Base-by-base conservation (phyloP, 2,797 vertebrate species). In the Fistularia commersonii region DNA sequence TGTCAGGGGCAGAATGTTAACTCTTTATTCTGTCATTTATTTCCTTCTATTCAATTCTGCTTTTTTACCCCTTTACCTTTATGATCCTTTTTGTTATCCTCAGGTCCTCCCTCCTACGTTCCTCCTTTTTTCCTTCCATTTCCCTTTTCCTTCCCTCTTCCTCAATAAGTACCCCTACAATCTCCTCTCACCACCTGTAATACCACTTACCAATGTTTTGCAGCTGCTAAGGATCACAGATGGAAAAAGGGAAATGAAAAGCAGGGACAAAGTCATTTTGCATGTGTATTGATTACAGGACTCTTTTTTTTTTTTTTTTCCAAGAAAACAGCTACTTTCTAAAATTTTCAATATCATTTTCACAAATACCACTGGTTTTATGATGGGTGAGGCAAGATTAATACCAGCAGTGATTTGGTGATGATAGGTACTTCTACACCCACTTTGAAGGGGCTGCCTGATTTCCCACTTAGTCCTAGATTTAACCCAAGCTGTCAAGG, bases 151-250 rank as follows among this genome's bases (percentile, higher is more conserved):
- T 54, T 23, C 44, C 62, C 33, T 40, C 51, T 23, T 23, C 23
- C 23, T 2, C 4, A 23, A 4, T 23, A 23, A 23, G 23, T 23
- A 23, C 23, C 23, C 23, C 23, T 23, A 23, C 23, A 23, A 23
- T 23, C 23, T 23, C 23, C 15, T 46, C 47, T 64, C 58, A 8
- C 61, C 66, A 72, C 78, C 77, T 77, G 70, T 66, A 74, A 69
- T 78, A 40, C 57, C 66, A 45, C 54, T 79, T 58, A 61, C 57
- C 1, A 39, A 23, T 70, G 67, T 61, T 71, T 54, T 38, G 46
- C 65, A 77, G 72, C 72, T 79, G 61, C 61, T 83, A 48, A 1
- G 43, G 15, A 57, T 54, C 57, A 51, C 65, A 70, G 36, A 58
- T 32, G 35, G 59, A 69, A 47, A 66, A 50, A 65, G 9, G 15